Evolutionary conservation across 1,140 invertebrate species (phyloP), one percentile per base, ranked within the genome.

Genomic region (Heliconius hewitsoni): DNA sequence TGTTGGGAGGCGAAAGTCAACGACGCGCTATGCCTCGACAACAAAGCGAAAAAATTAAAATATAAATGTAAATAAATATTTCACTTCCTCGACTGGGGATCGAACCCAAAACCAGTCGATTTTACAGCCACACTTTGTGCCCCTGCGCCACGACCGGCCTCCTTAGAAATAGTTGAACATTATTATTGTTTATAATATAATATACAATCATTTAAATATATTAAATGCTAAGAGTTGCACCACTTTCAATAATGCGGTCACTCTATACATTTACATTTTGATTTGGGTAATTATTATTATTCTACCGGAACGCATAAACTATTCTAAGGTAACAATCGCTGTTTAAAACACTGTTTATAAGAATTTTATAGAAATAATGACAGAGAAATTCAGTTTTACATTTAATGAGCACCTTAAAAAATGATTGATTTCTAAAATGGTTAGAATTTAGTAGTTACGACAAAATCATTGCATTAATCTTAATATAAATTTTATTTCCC

Each of bases 231-330:
- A 57, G 70, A 73, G 50, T 80, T 76, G 37, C 79, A 73, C 52
- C 71, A 76, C 52, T 76, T 73, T 60, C 75, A 76, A 76, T 76
- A 80, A 80, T 76, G 74, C 79, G 74, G 74, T 27, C 52, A 60
- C 66, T 60, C 70, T 71, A 73, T 71, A 52, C 77, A 78, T 74
- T 79, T 79, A 70, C 77, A 74, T 74, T 79, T 57, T 79, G 18
- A 74, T 74, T 71, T 75, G 73, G 30, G 60, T 74, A 74, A 75
- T 79, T 75, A 74, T 46, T 60, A 71, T 74, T 74, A 79, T 71
- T 39, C 30, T 75, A 71, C 8, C 42, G n/a, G 34, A 46, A 70
- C 39, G n/a, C 4, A 66, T 76, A 50, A 50, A 76, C 70, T 50
- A 39, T 70, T 70, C 37, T 76, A 46, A 37, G 9, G 3, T 66